These are phyloP conservation scores for Chrysolina americana DNA, from an alignment of 2,888 invertebrate species.

Conservation along the genomic window DNA sequence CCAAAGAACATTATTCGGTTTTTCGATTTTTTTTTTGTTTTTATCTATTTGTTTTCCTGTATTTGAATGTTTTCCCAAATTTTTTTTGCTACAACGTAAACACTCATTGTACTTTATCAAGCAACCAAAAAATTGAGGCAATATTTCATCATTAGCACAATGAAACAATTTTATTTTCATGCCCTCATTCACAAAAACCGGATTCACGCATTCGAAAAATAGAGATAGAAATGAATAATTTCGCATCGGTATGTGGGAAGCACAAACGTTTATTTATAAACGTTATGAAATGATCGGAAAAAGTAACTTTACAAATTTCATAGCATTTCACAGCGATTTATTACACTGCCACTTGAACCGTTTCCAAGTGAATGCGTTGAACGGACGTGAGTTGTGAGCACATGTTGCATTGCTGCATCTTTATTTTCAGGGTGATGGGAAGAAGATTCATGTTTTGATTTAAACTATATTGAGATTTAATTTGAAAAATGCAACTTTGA, in stretches of 20 bases:
- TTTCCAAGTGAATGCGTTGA: constrained; percentile 19
- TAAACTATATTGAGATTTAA: background rate
- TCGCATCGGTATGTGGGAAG: background rate
- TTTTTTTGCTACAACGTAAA: no score
- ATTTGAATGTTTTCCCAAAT: no score
- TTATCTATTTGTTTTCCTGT: no score
- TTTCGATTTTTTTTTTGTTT: no score
- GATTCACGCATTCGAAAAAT: constrained; percentile 4
- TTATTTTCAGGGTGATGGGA: constrained; percentile 9
- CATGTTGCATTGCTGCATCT: constrained; percentile 23
- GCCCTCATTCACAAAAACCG: background rate
- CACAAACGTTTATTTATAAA: constrained; percentile 20
- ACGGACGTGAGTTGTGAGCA: background rate
- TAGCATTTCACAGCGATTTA: constrained; percentile 16
- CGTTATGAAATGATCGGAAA: constrained; percentile 19
- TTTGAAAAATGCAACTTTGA: background rate
- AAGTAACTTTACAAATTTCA: constrained; percentile 20
- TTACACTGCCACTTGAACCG: constrained; percentile 15
- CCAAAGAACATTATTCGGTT: no score
- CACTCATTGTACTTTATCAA: background rate
- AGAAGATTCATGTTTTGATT: background rate
- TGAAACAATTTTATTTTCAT: background rate
- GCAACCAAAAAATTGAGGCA: background rate
- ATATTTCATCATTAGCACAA: background rate
- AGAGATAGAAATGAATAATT: constrained; percentile 1